Evolutionary conservation across 2,888 invertebrate species (phyloP).

Genomic region (Habrosyne pyritoides): DNA sequence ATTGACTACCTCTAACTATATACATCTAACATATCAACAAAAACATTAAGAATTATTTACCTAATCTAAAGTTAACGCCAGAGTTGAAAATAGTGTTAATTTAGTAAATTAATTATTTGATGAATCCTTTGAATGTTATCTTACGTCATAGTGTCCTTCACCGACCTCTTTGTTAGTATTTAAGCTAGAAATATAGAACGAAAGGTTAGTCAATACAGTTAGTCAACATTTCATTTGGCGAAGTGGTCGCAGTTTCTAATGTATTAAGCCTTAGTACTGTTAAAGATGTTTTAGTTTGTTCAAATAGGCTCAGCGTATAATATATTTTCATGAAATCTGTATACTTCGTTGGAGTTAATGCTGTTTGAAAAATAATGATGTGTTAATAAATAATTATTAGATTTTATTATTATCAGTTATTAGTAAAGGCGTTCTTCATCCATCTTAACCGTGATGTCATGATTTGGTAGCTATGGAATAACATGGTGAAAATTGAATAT

Average conservation of each 20-base stretch:
- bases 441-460: too few relatives aligned
- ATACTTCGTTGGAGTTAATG: too few relatives aligned
- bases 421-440: too few relatives aligned
- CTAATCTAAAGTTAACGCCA: constrained; percentile 55
- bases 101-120: constrained; percentile 45
- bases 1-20: constrained; percentile 21
- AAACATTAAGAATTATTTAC: constrained; percentile 51
- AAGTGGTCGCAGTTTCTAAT: not conserved
- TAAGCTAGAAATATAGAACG: constrained; percentile 73
- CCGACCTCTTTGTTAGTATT: constrained; percentile 74
- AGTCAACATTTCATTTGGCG: constrained; percentile 3
- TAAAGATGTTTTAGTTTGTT: not conserved
- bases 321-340: too few relatives aligned
- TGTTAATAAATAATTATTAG: too few relatives aligned
- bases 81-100: constrained; percentile 29
- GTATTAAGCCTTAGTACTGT: not conserved
- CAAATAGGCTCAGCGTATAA: not conserved
- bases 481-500: too few relatives aligned
- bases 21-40: too few relatives aligned
- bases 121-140: constrained; percentile 73
- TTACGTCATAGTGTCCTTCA: constrained; percentile 74
- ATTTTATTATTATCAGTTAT: too few relatives aligned
- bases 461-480: too few relatives aligned
- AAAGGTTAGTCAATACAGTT: constrained; percentile 37
- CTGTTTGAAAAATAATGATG: too few relatives aligned